Evolutionary conservation across 2,888 invertebrate species (phyloP).

Genomic region (Epiblema foenella): DNA sequence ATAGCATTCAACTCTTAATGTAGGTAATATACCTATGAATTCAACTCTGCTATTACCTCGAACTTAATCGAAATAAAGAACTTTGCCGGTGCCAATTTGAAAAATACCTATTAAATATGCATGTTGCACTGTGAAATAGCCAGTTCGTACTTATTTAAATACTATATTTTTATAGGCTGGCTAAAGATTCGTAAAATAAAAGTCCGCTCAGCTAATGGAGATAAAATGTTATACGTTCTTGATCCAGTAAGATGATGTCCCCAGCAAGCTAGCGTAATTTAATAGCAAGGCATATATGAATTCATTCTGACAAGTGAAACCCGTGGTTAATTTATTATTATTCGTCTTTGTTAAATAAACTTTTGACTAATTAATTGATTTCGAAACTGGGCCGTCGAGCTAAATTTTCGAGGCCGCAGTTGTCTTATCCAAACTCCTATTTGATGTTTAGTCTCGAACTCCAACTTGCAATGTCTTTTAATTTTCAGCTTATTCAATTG

Average conservation of each 20-base stretch:
- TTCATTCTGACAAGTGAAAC: constrained; percentile 13
- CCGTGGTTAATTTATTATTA: constrained; percentile 27
- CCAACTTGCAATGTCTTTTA: not conserved
- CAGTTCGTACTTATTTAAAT: constrained; percentile 17
- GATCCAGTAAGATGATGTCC: constrained; percentile 17
- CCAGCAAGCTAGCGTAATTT: constrained; percentile 8
- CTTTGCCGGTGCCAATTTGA: constrained; percentile 27
- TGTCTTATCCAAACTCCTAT: constrained; percentile 14
- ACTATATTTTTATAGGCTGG: constrained; percentile 16
- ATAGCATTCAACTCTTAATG: not conserved
- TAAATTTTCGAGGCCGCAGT: constrained; percentile 18
- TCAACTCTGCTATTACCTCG: not conserved
- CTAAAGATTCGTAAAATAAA: constrained; percentile 24
- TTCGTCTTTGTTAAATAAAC: constrained; percentile 27
- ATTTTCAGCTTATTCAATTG: not conserved
- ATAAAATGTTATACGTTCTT: constrained; percentile 23
- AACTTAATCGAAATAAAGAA: not conserved
- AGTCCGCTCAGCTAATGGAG: constrained; percentile 25
- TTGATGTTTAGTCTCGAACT: constrained; percentile 7
- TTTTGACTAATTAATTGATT: constrained; percentile 40
- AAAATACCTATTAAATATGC: constrained; percentile 33
- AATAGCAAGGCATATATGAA: constrained; percentile 29
- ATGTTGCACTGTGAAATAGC: constrained; percentile 5
- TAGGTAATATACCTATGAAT: not conserved
- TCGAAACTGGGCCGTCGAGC: constrained; percentile 28